A percentile compares a stretch with the other conserved stretches of the same genome.
phyloP scores from a whole-genome alignment of 2,888 invertebrate species.

The Caenorhabditis sinica region DNA sequence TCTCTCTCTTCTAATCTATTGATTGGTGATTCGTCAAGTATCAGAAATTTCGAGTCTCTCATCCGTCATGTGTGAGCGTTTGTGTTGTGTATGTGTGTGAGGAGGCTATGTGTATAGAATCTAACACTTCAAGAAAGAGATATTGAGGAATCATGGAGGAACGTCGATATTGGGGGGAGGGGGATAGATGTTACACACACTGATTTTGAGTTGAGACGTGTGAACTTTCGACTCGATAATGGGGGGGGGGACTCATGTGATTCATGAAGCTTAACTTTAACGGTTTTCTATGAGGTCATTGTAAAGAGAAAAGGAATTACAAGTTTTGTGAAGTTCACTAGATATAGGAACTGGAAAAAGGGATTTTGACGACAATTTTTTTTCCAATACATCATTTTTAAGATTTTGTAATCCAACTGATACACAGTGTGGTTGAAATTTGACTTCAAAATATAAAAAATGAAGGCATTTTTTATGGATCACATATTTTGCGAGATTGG shows the following conservation, averaged over 20 bases:
- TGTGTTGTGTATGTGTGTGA: neutral
- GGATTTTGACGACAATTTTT: too few species aligned
- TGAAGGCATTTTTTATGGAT: too few species aligned
- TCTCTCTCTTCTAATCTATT: constrained; percentile 4
- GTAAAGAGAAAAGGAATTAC: neutral
- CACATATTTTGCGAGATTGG: too few species aligned
- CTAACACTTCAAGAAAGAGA: constrained; percentile 17
- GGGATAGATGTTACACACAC: constrained; percentile 19
- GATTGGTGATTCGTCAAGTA: constrained; percentile 30
- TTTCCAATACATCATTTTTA: too few species aligned
- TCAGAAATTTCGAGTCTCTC: neutral
- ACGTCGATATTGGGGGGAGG: too few species aligned
- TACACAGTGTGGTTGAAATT: too few species aligned
- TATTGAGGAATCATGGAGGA: neutral
- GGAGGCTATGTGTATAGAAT: neutral
- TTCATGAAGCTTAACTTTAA: neutral
- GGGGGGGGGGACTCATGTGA: neutral
- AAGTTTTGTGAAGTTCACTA: neutral
- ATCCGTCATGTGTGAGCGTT: neutral
- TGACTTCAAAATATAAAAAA: too few species aligned
- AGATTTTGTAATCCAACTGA: too few species aligned
- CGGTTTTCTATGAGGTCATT: constrained; percentile 2
- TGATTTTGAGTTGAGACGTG: neutral
- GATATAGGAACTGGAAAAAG: neutral
- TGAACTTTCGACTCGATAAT: neutral